A percentile compares a stretch with the other conserved stretches of the same genome.
Evolutionary conservation across 2,113 vertebrate species (phyloP).

Genomic region (Centropristis striata): DNA sequence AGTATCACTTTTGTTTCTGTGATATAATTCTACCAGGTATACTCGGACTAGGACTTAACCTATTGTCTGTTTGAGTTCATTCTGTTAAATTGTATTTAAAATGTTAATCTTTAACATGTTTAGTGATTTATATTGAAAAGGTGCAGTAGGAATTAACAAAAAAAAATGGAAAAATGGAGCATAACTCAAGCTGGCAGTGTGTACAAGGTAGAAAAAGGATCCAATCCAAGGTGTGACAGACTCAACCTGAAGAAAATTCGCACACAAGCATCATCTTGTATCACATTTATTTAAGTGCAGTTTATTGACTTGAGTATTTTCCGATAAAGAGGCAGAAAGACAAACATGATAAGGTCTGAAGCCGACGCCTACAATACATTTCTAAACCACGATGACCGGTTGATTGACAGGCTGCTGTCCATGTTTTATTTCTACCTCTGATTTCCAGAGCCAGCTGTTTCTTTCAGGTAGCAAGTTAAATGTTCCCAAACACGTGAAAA

Average conservation of each 20-base stretch:
- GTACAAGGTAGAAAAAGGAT: too few relatives aligned
- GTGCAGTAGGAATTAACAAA: too few relatives aligned
- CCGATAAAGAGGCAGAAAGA: constrained; percentile 23
- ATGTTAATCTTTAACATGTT: too few relatives aligned
- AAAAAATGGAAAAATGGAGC: too few relatives aligned
- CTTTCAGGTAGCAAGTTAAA: background rate
- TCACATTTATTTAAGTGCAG: constrained; percentile 44
- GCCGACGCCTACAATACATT: background rate
- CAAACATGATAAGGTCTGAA: background rate
- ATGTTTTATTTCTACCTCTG: background rate
- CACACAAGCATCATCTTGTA: background rate
- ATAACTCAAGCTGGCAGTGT: too few relatives aligned
- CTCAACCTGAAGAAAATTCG: background rate
- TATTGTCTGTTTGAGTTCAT: too few relatives aligned
- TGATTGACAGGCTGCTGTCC: background rate
- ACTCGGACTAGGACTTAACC: too few relatives aligned
- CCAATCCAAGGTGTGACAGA: background rate
- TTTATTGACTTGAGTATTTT: background rate
- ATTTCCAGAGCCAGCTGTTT: background rate
- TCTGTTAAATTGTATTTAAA: too few relatives aligned
- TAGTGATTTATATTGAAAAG: too few relatives aligned
- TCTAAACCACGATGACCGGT: constrained; percentile 4
- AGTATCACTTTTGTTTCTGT: too few relatives aligned
- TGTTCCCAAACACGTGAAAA: background rate
- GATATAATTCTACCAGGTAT: too few relatives aligned